These are phyloP conservation scores for Pteropus rufus DNA, from an alignment of 2,797 vertebrate genomes.

Conservation along the genomic window DNA sequence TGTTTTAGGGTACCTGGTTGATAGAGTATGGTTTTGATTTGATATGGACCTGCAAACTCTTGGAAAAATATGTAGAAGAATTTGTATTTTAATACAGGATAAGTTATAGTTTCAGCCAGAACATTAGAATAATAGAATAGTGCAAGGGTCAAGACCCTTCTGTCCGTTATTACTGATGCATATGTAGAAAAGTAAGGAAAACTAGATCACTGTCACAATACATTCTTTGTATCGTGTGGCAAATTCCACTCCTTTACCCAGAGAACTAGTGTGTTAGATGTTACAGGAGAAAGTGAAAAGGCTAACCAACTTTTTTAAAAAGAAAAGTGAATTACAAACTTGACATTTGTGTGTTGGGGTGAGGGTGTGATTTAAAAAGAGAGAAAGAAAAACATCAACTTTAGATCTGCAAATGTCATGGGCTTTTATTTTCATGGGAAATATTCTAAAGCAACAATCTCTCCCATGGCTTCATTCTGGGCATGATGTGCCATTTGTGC, in stretches of 20 bases:
- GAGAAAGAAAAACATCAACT: background rate
- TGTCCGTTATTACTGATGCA: background rate
- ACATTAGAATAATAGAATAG: background rate
- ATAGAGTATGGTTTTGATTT: background rate
- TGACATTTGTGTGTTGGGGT: background rate
- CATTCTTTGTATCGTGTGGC: background rate
- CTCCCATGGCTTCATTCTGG: constrained; percentile 5
- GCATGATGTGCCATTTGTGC: constrained; percentile 7
- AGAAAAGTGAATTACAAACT: background rate
- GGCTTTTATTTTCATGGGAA: constrained; percentile 3
- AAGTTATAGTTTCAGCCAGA: background rate
- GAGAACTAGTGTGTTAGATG: background rate
- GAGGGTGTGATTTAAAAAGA: background rate
- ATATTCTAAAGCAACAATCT: background rate
- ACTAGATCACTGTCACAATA: background rate
- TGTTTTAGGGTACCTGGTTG: background rate
- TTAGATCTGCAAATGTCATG: background rate
- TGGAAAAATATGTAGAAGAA: background rate
- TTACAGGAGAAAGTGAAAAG: background rate
- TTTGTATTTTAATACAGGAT: constrained; percentile 6
- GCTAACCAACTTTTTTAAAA: background rate
- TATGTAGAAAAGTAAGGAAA: background rate
- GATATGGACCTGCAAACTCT: background rate
- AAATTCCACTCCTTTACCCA: background rate
- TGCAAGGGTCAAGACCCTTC: background rate